These are phyloP conservation scores for Macrophya alboannulata DNA, from an alignment of 2,888 invertebrate genomes.

Conservation along the genomic window DNA sequence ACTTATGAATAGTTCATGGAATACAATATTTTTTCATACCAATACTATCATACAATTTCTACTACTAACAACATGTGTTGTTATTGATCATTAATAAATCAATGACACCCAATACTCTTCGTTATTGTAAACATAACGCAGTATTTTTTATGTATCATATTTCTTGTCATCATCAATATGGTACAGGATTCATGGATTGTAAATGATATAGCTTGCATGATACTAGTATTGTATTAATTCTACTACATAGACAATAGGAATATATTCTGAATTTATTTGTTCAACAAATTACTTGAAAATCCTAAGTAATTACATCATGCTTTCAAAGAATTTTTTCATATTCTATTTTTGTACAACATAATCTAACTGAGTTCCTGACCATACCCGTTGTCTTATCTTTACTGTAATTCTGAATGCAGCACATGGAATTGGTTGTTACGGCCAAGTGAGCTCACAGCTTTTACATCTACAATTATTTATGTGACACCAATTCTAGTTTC, in stretches of 20 bases:
- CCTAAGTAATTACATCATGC: not conserved
- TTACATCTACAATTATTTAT: slow-evolving; percentile 17
- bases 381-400: slow-evolving; percentile 20
- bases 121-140: slow-evolving; percentile 18
- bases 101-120: not conserved
- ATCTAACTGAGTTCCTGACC: not conserved
- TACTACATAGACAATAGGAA: not conserved
- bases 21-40: not conserved
- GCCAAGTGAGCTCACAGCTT: not conserved
- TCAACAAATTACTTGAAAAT: not conserved
- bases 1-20: not conserved
- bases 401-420: not conserved
- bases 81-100: not conserved
- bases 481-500: not conserved
- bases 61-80: not conserved
- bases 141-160: not conserved
- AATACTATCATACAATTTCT: not conserved
- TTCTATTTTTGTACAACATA: not conserved
- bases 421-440: not conserved
- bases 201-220: not conserved
- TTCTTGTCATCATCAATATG: slow-evolving; percentile 15
- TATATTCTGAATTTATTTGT: not conserved
- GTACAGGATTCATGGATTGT: not conserved
- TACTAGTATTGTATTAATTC: not conserved
- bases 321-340: not conserved